Evolutionary conservation across 2,888 invertebrate species (phyloP), one percentile per base, ranked within the genome.

Genomic region (Clanis bilineata): DNA sequence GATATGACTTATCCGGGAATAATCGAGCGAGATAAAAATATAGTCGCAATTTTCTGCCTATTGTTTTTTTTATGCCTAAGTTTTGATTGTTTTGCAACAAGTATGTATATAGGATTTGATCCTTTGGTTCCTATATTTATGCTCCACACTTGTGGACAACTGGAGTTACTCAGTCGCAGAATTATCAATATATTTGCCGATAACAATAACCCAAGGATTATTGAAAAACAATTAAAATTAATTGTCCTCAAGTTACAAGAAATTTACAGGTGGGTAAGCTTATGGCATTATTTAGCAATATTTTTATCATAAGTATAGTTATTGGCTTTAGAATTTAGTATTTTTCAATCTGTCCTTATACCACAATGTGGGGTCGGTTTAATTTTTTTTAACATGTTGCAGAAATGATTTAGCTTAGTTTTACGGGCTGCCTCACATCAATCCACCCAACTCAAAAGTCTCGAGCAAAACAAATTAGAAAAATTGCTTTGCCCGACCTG

Each of bases 51-150:
- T 0, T 84, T 72, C 64, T 71, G 72, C 21, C 0, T 66, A 0
- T 57, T 79, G 25, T 81, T 78, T 39, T 4, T 57, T 0, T 38
- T 76, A 3, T 69, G 67, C 56, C 54, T 77, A 0, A n/a, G 67
- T 10, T 85, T 84, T 47, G 82, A 68, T 60, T 21, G 65, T 0
- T 83, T 77, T 56, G 77, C 83, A 0, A 60, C 69, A 0, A 61
- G 77, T 0, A 74, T 85, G 66, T 86, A 80, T 23, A 66, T 82
- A 0, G 83, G 83, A 2, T 89, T 88, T 64, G 90, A 90, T 71
- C 82, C 89, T 1, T 62, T 90, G n/a, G 78, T 83, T 0, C 86
- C 86, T 0, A 86, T 88, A 69, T 83, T 86, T 62, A 73, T 86
- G 65, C 60, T 86, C 28, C 88, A 90, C 58, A 69, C 74, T 4